Base-by-base conservation (phyloP, 2,113 vertebrate genomes). In the Pholis gunnellus region DNA sequence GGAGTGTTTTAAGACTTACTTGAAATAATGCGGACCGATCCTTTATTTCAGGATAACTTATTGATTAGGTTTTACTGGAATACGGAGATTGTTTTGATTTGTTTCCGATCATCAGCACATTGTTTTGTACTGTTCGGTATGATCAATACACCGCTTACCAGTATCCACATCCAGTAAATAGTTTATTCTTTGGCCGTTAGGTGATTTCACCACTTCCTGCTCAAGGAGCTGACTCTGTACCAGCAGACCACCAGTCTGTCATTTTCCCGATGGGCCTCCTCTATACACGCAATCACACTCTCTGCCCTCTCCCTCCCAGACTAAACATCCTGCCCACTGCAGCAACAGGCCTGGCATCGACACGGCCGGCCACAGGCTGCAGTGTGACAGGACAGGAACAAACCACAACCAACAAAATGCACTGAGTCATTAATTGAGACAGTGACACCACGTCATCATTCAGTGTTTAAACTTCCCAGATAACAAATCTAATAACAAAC, bases 301-400 rank as follows among this genome's bases (percentile, higher is more conserved):
- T 44, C 44, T 84, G 82, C 81, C 84, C 76, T 77, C 69, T 84
- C 72, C 22, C 20, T 65, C 78, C 65, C 91, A 94, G 94, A 94
- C 94, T 94, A 95, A 95, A 96, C 95, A 94, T 93, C 94, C 94
- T 93, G 93, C 90, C 88, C 84, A 40, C 78, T 71, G 67, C 83
- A 76, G 60, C 3, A 79, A 69, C 66, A 72, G 75, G 54, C 76
- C 76, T 83, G 86, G 83, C 86, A 84, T 83, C 46, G 5, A 74
- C 76, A n/a, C n/a, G 34, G 52, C 29, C 6, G 3, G 56, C 67
- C 75, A 50, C 75, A 38, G 68, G 67, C 72, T 18, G 20, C 74
- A 73, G 34, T 20, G 73, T 67, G 69, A 69, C 70, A 11, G 29
- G 5, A 64, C 29, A 40, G 56, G 59, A 86, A 66, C 42, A 29